phyloP scores from a whole-genome alignment of 2,113 vertebrate genomes.

The Oophaga pumilio region DNA sequence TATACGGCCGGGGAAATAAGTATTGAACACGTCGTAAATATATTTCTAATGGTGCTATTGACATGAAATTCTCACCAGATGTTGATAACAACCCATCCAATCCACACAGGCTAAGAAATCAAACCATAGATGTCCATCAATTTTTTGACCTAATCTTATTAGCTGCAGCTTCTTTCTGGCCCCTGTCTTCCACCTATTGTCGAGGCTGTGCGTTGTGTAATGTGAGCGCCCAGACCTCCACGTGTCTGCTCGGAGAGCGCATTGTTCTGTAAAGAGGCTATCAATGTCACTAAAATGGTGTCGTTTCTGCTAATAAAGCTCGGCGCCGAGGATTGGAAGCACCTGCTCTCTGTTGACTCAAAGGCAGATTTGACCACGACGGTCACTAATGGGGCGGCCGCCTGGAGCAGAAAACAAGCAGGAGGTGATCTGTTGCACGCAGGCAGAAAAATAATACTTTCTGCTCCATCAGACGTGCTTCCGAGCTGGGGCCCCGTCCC shows the following conservation, averaged over 20 bases:
- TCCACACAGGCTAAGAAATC: too few species aligned
- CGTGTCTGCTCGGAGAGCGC: not conserved
- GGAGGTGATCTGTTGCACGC: slow-evolving; percentile 60
- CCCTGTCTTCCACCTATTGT: not conserved
- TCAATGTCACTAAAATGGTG: slow-evolving; percentile 26
- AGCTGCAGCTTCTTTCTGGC: not conserved
- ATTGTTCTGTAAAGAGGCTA: slow-evolving; percentile 46
- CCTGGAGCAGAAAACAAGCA: slow-evolving; percentile 61
- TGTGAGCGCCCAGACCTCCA: not conserved
- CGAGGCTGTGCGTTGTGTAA: not conserved
- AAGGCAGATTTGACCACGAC: slow-evolving; percentile 58
- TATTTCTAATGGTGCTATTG: too few species aligned
- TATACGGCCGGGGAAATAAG: too few species aligned
- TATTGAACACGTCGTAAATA: too few species aligned
- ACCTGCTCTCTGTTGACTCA: slow-evolving; percentile 71
- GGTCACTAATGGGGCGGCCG: slow-evolving; percentile 63
- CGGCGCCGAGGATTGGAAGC: slow-evolving; percentile 49
- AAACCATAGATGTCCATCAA: too few species aligned
- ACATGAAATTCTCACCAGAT: too few species aligned
- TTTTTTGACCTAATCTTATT: not conserved
- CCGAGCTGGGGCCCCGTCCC: not conserved
- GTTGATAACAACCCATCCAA: too few species aligned
- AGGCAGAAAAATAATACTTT: slow-evolving; percentile 57
- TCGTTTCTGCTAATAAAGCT: slow-evolving; percentile 49
- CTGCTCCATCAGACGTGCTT: slow-evolving; percentile 24